phyloP scores from a whole-genome alignment of 1,140 invertebrate species.

The Drosophila pachea region DNA sequence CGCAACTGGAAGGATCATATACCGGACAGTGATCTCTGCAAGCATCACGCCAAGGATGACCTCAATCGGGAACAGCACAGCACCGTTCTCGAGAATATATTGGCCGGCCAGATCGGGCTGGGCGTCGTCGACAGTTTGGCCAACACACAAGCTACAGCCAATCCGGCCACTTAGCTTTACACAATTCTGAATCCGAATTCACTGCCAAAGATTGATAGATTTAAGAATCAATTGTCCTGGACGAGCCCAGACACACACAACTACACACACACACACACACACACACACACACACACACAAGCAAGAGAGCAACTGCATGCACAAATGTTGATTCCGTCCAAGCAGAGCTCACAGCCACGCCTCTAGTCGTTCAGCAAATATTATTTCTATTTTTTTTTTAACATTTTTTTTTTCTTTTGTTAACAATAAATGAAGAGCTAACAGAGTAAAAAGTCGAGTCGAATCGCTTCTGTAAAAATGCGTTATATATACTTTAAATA shows the following conservation, averaged over 20 bases:
- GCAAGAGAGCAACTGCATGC: conserved; percentile 21
- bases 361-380: conserved; percentile 61
- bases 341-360: conserved; percentile 38
- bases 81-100: conserved; percentile 39
- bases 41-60: conserved; percentile 33
- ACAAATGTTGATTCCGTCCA: conserved; percentile 66
- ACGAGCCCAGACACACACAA: neutral
- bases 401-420: conserved; percentile 11
- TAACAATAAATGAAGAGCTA: conserved; percentile 56
- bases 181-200: conserved; percentile 31
- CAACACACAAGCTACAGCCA: conserved; percentile 16
- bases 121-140: conserved; percentile 18
- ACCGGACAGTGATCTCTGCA: conserved; percentile 84
- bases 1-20: conserved; percentile 96
- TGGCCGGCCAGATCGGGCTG: conserved; percentile 23
- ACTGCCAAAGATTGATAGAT: conserved; percentile 71
- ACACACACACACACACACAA: neutral
- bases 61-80: conserved; percentile 15
- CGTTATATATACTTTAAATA: conserved; percentile 39
- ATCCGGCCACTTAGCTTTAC: conserved; percentile 35
- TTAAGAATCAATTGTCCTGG: conserved; percentile 38
- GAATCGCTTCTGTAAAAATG: conserved; percentile 27
- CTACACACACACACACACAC: neutral
- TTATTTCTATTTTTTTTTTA: conserved; percentile 27
- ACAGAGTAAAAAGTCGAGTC: neutral